A percentile compares a stretch with the other conserved stretches of the same genome.
These are phyloP conservation scores for Phymatocera aterrima DNA, from an alignment of 2,888 invertebrate species.

Conservation along the genomic window DNA sequence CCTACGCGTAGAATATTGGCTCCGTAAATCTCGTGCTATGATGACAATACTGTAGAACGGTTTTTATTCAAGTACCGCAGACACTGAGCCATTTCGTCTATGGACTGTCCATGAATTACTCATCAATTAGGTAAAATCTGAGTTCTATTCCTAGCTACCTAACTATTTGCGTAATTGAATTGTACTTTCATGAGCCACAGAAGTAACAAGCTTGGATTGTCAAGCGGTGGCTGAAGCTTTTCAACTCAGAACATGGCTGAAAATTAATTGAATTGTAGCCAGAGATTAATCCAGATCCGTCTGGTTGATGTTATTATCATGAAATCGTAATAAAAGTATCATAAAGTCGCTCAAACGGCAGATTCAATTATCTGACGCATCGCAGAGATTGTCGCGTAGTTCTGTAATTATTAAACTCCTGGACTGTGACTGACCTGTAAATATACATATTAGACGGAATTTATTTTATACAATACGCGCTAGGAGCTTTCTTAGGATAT, in stretches of 20 bases:
- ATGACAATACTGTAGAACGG: background rate
- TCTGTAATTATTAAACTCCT: constrained; percentile 16
- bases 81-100: background rate
- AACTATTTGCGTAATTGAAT: background rate
- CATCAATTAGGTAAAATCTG: background rate
- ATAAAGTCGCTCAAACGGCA: background rate
- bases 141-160: background rate
- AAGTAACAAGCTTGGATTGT: background rate
- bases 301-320: background rate
- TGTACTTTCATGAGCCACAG: background rate
- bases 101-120: background rate
- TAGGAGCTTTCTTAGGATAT: constrained; percentile 24
- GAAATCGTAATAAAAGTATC: background rate
- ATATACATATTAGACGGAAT: constrained; percentile 11
- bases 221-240: background rate
- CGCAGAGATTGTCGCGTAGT: background rate
- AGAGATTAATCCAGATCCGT: background rate
- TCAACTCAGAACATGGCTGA: background rate
- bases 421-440: constrained; percentile 38
- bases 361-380: background rate
- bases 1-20: background rate
- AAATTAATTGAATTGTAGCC: background rate
- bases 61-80: background rate
- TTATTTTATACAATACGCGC: constrained; percentile 3
- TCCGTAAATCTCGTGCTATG: background rate